phyloP scores from a whole-genome alignment of 2,888 invertebrate genomes.

The Parapristionchus giblindavisi region DNA sequence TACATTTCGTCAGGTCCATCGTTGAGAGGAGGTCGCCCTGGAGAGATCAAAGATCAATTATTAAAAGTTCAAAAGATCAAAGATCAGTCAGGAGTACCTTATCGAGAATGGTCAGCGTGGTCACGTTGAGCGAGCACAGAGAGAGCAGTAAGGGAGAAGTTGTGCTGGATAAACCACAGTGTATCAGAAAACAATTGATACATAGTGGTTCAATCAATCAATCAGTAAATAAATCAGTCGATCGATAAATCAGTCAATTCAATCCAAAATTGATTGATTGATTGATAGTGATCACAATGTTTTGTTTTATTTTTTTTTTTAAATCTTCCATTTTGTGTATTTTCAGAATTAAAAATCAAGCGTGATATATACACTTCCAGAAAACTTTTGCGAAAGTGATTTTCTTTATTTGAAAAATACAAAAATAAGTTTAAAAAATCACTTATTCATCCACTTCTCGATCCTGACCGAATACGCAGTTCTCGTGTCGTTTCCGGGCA shows the following conservation, averaged over 20 bases:
- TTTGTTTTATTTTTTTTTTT: not conserved
- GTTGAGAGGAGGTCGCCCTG: conserved; percentile 18
- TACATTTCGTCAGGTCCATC: conserved; percentile 33
- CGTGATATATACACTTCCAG: no score
- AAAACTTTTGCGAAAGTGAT: no score
- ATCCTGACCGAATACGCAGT: conserved; percentile 19
- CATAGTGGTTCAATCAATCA: no score
- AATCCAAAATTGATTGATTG: no score
- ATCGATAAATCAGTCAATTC: no score
- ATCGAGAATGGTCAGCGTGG: conserved; percentile 42
- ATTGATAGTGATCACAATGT: no score
- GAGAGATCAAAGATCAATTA: no score
- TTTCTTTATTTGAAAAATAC: no score
- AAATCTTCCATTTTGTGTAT: not conserved
- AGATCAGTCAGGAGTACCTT: not conserved
- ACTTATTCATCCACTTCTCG: conserved; percentile 29
- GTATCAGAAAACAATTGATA: no score
- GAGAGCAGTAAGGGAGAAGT: conserved; percentile 41
- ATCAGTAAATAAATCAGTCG: no score
- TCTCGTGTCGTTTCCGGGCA: conserved; percentile 36
- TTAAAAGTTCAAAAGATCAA: no score
- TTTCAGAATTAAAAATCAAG: no score
- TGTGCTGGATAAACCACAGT: conserved; percentile 25
- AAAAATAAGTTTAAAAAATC: not conserved
- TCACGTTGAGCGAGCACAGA: conserved; percentile 43